Evolutionary conservation across 2,113 vertebrate species (phyloP).

Genomic region (Melanocharis versteri): DNA sequence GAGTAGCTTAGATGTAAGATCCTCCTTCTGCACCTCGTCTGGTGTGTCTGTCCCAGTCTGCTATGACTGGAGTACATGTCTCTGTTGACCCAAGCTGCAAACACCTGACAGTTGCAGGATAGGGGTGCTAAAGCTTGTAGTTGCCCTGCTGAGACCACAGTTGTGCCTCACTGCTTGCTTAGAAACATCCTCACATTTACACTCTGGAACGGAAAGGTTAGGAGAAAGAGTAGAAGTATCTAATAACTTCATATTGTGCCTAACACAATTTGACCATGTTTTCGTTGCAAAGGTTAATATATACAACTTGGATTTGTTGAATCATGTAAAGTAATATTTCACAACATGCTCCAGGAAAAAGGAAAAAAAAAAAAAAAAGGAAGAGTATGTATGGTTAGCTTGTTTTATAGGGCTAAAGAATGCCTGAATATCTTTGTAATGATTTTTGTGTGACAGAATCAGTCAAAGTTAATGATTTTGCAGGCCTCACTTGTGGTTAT

Average conservation of each 20-base stretch:
- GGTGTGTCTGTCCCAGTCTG: neutral
- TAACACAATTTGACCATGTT: neutral
- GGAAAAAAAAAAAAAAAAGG: neutral
- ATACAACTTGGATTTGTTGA: neutral
- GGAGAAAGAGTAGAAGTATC: neutral
- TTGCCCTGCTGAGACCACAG: neutral
- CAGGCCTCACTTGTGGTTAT: neutral
- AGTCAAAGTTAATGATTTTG: conserved; percentile 30
- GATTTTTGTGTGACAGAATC: conserved; percentile 13
- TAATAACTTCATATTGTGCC: neutral
- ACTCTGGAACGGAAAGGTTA: neutral
- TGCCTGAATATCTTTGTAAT: neutral
- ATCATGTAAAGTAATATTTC: neutral
- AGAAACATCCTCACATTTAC: neutral
- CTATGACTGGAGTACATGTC: accelerated
- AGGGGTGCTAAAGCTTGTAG: neutral
- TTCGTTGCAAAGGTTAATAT: conserved; percentile 21
- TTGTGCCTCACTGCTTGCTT: neutral
- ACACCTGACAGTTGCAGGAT: neutral
- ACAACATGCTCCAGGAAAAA: neutral
- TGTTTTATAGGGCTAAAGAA: neutral
- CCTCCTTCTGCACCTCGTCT: neutral
- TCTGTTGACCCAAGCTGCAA: neutral
- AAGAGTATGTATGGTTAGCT: neutral
- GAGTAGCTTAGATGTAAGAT: neutral